These are phyloP conservation scores for Chrysocyon brachyurus DNA, from an alignment of 2,797 vertebrate genomes.

Conservation along the genomic window DNA sequence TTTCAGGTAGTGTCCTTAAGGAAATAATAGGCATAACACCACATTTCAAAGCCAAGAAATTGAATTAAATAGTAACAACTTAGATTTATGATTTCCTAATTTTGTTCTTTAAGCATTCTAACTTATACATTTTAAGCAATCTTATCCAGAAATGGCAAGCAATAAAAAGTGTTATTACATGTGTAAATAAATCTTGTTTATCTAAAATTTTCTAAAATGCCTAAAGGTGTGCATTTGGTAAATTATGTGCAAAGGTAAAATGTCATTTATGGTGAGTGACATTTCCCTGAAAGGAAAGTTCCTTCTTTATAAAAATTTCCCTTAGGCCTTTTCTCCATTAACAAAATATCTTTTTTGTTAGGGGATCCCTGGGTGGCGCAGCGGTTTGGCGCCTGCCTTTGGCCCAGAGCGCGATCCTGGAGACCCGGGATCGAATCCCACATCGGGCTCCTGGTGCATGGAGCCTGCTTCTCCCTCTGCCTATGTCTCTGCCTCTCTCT, in stretches of 20 bases:
- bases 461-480: too few relatives aligned
- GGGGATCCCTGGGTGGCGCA: too few relatives aligned
- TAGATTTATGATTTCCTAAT: constrained; percentile 36
- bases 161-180: not conserved
- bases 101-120: constrained; percentile 19
- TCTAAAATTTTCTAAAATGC: not conserved
- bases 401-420: too few relatives aligned
- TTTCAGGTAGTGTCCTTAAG: not conserved
- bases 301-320: constrained; percentile 26
- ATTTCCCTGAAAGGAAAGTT: constrained; percentile 57
- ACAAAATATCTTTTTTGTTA: not conserved
- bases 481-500: too few relatives aligned
- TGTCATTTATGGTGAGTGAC: not conserved
- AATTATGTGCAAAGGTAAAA: not conserved
- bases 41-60: constrained; percentile 28
- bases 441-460: too few relatives aligned
- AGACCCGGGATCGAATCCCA: too few relatives aligned
- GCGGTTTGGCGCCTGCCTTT: too few relatives aligned
- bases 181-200: constrained; percentile 39
- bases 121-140: constrained; percentile 18
- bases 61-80: constrained; percentile 11
- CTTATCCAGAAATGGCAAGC: not conserved
- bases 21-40: not conserved
- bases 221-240: not conserved
- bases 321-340: not conserved